These are phyloP conservation scores for Megalops atlanticus DNA, from an alignment of 2,113 vertebrate species.

Conservation along the genomic window DNA sequence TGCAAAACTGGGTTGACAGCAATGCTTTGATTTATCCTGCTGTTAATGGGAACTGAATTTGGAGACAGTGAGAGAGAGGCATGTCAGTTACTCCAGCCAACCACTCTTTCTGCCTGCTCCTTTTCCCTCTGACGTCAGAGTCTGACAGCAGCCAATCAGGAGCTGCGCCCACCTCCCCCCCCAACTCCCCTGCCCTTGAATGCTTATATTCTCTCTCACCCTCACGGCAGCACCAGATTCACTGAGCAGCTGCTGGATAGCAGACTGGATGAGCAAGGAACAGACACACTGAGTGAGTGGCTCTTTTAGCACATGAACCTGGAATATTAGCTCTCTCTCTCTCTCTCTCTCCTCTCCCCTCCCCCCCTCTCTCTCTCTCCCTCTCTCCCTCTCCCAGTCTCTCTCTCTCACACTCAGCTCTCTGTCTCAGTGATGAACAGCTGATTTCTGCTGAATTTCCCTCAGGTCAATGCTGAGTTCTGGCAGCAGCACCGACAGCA, in stretches of 20 bases:
- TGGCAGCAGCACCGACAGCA: slow-evolving; percentile 34
- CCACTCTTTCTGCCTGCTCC: neutral
- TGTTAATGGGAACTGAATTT: no score
- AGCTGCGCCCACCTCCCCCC: slow-evolving; percentile 20
- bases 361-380: slow-evolving; percentile 17
- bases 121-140: slow-evolving; percentile 35
- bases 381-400: neutral
- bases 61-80: neutral
- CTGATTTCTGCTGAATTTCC: neutral
- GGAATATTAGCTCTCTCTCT: slow-evolving; percentile 44
- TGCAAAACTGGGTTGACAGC: no score
- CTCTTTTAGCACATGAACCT: slow-evolving; percentile 25
- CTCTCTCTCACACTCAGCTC: neutral
- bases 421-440: no score
- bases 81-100: slow-evolving; percentile 33
- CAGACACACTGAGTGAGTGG: slow-evolving; percentile 38
- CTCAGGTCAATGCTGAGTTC: slow-evolving; percentile 48
- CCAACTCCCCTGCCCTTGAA: slow-evolving; percentile 37
- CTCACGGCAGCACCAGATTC: slow-evolving; percentile 42
- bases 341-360: neutral
- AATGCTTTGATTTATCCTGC: no score
- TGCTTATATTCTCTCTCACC: slow-evolving; percentile 41
- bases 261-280: slow-evolving; percentile 35
- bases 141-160: slow-evolving; percentile 44
- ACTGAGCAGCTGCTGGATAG: slow-evolving; percentile 44